These are phyloP conservation scores for Crotalus helleri DNA, from an alignment of 2,113 vertebrate genomes.

Conservation along the genomic window DNA sequence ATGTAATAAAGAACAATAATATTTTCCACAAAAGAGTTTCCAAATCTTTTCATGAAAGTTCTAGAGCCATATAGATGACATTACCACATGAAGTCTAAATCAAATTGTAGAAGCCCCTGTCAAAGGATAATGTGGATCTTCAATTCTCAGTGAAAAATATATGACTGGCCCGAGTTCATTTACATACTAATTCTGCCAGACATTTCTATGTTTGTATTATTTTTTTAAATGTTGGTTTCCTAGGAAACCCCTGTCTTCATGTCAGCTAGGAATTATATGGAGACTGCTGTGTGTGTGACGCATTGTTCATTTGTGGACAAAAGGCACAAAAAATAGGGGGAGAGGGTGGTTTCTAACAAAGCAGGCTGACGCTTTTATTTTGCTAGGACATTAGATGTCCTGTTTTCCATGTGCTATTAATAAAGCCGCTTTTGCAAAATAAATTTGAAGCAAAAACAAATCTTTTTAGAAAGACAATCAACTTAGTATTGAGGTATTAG, in stretches of 20 bases:
- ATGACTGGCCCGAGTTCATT: slow-evolving; percentile 63
- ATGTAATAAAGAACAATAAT: neutral
- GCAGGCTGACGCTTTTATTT: slow-evolving; percentile 31
- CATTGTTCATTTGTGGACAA: slow-evolving; percentile 50
- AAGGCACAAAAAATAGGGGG: slow-evolving; percentile 19
- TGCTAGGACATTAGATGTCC: slow-evolving; percentile 34
- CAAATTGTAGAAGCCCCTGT: slow-evolving; percentile 25
- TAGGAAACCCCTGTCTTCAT: slow-evolving; percentile 57
- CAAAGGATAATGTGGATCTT: slow-evolving; percentile 38
- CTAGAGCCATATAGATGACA: neutral
- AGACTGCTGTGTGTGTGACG: slow-evolving; percentile 39
- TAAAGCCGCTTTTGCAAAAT: slow-evolving; percentile 15
- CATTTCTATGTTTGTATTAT: slow-evolving; percentile 33
- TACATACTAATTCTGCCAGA: slow-evolving; percentile 59
- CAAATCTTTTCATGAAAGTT: neutral
- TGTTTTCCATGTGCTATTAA: slow-evolving; percentile 24
- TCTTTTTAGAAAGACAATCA: slow-evolving; percentile 13
- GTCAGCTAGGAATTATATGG: slow-evolving; percentile 42
- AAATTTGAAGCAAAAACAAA: slow-evolving; percentile 14
- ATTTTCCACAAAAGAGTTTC: neutral
- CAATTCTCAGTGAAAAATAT: slow-evolving; percentile 55
- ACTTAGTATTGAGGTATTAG: neutral
- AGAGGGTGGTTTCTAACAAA: slow-evolving; percentile 26
- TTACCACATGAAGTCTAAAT: slow-evolving; percentile 23
- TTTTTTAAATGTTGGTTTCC: slow-evolving; percentile 50